phyloP scores from a whole-genome alignment of 2,888 invertebrate genomes.

The Hemithea aestivaria region DNA sequence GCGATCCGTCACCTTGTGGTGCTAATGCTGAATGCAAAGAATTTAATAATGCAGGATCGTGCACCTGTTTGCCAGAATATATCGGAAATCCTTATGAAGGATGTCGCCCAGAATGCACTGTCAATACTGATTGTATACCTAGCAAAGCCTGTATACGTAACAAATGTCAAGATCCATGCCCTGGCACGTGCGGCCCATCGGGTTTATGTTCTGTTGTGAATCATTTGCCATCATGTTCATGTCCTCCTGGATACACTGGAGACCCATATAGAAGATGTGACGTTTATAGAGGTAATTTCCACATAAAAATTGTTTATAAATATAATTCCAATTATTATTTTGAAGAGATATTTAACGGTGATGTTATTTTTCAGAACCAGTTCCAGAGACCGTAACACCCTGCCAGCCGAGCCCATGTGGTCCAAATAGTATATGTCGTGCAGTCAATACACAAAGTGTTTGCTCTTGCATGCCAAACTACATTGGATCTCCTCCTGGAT shows the following conservation, averaged over 20 bases:
- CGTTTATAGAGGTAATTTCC: slow-evolving; percentile 47
- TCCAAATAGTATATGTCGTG: slow-evolving; percentile 85
- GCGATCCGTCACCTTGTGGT: slow-evolving; percentile 82
- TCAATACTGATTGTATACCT: slow-evolving; percentile 85
- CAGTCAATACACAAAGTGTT: slow-evolving; percentile 84
- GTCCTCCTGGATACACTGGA: slow-evolving; percentile 83
- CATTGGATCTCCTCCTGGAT: slow-evolving; percentile 86
- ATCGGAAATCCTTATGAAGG: slow-evolving; percentile 89
- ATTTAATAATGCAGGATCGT: slow-evolving; percentile 80
- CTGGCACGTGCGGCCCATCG: slow-evolving; percentile 86
- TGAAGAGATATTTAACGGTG: too few relatives aligned
- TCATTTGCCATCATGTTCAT: slow-evolving; percentile 84
- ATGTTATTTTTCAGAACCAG: slow-evolving; percentile 53
- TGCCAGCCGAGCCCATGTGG: slow-evolving; percentile 87
- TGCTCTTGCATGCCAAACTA: slow-evolving; percentile 87
- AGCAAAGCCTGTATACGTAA: slow-evolving; percentile 85
- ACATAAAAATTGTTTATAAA: too few relatives aligned
- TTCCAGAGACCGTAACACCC: slow-evolving; percentile 69
- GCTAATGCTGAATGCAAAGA: slow-evolving; percentile 81
- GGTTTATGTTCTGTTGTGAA: slow-evolving; percentile 85
- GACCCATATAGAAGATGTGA: slow-evolving; percentile 85
- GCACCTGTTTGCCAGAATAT: slow-evolving; percentile 84
- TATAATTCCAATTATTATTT: too few relatives aligned
- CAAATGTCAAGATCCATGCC: slow-evolving; percentile 88
- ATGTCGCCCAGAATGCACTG: slow-evolving; percentile 86